These are phyloP conservation scores for Neogale vison DNA, from an alignment of 2,113 vertebrate species.

Conservation along the genomic window DNA sequence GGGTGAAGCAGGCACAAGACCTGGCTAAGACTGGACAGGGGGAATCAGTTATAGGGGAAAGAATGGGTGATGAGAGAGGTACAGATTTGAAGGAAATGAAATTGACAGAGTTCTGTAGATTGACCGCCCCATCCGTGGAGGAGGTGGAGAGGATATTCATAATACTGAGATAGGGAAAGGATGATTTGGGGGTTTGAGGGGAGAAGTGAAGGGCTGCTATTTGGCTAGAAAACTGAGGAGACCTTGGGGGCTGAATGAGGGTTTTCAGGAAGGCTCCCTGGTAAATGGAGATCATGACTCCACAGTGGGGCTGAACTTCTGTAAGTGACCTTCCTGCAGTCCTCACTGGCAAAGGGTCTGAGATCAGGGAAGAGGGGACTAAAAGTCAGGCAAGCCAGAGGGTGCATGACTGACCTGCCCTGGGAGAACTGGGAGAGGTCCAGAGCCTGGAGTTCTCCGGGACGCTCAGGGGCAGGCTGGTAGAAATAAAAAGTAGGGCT, in stretches of 20 bases:
- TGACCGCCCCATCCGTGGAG: not conserved
- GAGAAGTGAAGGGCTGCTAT: not conserved
- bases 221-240: not conserved
- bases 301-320: not conserved
- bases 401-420: not conserved
- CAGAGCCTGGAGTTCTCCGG: not conserved
- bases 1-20: not conserved
- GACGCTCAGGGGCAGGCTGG: not conserved
- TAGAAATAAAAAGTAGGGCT: not conserved
- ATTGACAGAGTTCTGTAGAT: not conserved
- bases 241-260: not conserved
- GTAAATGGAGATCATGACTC: not conserved
- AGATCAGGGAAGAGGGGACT: not conserved
- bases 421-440: not conserved
- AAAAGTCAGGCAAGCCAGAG: not conserved
- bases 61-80: not conserved
- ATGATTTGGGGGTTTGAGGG: not conserved
- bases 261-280: not conserved
- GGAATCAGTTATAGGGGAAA: not conserved
- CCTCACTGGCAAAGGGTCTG: not conserved
- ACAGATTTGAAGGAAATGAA: not conserved
- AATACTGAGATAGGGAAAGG: not conserved
- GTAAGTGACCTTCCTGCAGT: not conserved
- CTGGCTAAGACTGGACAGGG: not conserved
- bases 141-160: not conserved